These are phyloP conservation scores for Ceramica pisi DNA, from an alignment of 2,888 invertebrate genomes.

Conservation along the genomic window DNA sequence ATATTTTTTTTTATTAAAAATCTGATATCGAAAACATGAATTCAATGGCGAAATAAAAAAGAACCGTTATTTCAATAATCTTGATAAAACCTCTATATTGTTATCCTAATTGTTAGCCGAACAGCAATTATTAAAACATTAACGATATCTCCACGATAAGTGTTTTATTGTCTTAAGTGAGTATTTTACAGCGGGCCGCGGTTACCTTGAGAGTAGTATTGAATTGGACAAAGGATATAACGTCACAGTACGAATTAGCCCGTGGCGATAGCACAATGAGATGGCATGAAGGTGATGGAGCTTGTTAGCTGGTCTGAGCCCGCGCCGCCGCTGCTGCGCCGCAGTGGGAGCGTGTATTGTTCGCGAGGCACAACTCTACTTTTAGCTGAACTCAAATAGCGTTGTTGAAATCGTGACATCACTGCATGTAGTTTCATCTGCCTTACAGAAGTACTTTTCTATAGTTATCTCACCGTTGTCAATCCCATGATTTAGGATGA, in stretches of 20 bases:
- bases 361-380: constrained; percentile 57
- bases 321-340: constrained; percentile 25
- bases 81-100: constrained; percentile 13
- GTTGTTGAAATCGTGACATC: constrained; percentile 33
- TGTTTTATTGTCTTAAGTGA: constrained; percentile 65
- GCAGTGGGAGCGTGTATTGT: constrained; percentile 72
- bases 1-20: neutral
- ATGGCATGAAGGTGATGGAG: constrained; percentile 73
- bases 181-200: constrained; percentile 58
- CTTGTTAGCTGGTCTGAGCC: constrained; percentile 55
- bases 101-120: constrained; percentile 36
- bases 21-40: neutral
- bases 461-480: neutral
- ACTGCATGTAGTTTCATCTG: constrained; percentile 1
- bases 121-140: constrained; percentile 45
- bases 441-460: neutral
- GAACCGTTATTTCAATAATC: constrained; percentile 27
- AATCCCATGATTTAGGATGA: too few relatives aligned
- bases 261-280: constrained; percentile 72
- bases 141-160: constrained; percentile 52
- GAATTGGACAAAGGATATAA: constrained; percentile 75
- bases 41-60: neutral
- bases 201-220: constrained; percentile 73
- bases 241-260: constrained; percentile 71
- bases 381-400: constrained; percentile 25